Evolutionary conservation across 2,797 vertebrate genomes (phyloP).

Genomic region (Cyclura pinguis): DNA sequence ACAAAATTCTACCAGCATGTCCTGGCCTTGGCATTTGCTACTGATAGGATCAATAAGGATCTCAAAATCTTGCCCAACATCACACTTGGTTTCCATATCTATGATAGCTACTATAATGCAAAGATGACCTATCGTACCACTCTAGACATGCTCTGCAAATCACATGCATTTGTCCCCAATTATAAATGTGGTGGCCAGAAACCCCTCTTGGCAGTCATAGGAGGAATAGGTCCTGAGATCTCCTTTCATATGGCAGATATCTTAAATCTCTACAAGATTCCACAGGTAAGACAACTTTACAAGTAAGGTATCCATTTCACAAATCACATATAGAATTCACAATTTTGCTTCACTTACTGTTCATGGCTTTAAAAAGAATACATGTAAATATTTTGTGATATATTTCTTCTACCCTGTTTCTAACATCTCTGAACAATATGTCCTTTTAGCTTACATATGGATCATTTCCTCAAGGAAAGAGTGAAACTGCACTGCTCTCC

Average conservation of each 20-base stretch:
- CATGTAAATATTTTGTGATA: background rate
- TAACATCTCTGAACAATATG: background rate
- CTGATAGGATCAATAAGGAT: background rate
- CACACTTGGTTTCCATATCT: conserved; percentile 5
- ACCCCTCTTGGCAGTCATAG: background rate
- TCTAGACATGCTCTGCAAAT: conserved; percentile 14
- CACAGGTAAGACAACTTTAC: conserved; percentile 8
- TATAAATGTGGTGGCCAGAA: background rate
- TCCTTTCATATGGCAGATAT: background rate
- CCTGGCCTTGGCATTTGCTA: background rate
- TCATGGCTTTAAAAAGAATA: too few species aligned
- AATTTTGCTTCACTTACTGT: too few species aligned
- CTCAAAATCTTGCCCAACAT: background rate
- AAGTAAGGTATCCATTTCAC: background rate
- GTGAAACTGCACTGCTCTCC: too few species aligned
- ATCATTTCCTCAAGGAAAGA: background rate
- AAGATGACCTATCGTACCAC: background rate
- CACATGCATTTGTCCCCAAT: background rate
- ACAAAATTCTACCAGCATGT: background rate
- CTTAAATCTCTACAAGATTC: background rate
- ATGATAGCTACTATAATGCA: background rate
- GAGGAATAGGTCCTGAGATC: background rate
- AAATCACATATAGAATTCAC: too few species aligned
- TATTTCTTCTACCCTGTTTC: background rate
- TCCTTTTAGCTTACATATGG: conserved; percentile 11